phyloP scores from a whole-genome alignment of 2,888 invertebrate genomes.

The Itoplectis maculator region DNA sequence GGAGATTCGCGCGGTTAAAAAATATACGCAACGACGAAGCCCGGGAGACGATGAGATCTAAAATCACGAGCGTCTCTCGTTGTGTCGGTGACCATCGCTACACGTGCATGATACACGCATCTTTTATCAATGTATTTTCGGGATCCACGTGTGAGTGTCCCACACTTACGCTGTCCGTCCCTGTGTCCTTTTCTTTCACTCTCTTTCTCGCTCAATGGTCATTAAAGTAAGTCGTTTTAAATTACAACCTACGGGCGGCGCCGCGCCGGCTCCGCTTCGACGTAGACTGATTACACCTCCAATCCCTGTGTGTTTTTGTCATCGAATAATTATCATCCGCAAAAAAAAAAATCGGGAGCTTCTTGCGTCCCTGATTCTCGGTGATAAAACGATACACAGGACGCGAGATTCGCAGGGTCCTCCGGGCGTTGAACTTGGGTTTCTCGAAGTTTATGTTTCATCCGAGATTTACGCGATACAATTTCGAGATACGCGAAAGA shows the following conservation, averaged over 20 bases:
- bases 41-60: too few relatives aligned
- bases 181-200: not conserved
- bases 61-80: constrained; percentile 27
- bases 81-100: constrained; percentile 7
- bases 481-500: too few relatives aligned
- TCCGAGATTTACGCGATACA: too few relatives aligned
- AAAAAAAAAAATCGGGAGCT: constrained; percentile 22
- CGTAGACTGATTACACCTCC: constrained; percentile 69
- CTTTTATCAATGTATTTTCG: constrained; percentile 29
- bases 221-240: constrained; percentile 75
- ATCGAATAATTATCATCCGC: constrained; percentile 69
- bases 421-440: not conserved
- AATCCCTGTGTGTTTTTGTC: constrained; percentile 69
- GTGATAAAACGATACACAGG: not conserved
- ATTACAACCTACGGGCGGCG: constrained; percentile 70
- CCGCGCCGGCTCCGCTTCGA: constrained; percentile 61
- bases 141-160: constrained; percentile 35
- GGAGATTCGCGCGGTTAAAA: constrained; percentile 12
- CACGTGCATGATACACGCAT: too few relatives aligned
- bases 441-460: not conserved
- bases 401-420: not conserved
- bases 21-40: constrained; percentile 12
- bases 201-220: constrained; percentile 59
- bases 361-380: constrained; percentile 20
- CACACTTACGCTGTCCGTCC: constrained; percentile 55